Evolutionary conservation across 2,113 vertebrate genomes (phyloP).

Genomic region (Rostratula benghalensis): DNA sequence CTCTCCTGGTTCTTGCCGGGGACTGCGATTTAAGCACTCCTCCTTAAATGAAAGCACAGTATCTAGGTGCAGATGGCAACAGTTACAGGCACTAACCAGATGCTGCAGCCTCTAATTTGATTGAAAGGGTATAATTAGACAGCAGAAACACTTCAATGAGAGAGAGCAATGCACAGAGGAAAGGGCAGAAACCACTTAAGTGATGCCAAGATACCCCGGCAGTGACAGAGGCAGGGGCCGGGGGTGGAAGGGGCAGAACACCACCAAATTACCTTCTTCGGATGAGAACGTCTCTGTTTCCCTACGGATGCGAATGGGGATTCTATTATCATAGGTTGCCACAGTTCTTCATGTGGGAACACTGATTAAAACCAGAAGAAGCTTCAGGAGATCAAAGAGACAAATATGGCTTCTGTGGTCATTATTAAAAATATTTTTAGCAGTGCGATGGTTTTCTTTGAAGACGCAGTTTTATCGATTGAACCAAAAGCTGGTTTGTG

Average conservation of each 20-base stretch:
- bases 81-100: constrained; percentile 91
- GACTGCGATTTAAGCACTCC: constrained; percentile 68
- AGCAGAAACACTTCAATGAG: constrained; percentile 91
- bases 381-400: constrained; percentile 76
- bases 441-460: constrained; percentile 78
- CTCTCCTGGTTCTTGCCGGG: constrained; percentile 48
- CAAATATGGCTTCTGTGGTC: constrained; percentile 82
- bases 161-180: constrained; percentile 78
- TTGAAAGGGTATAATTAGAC: constrained; percentile 96
- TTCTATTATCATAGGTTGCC: constrained; percentile 81
- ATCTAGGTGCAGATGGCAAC: constrained; percentile 93
- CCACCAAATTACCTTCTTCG: constrained; percentile 69
- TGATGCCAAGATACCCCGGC: constrained; percentile 79
- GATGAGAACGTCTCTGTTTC: constrained; percentile 73
- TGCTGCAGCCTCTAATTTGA: constrained; percentile 96
- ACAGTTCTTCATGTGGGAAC: constrained; percentile 81
- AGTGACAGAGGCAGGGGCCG: constrained; percentile 73
- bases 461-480: constrained; percentile 75
- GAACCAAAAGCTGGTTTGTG: constrained; percentile 73
- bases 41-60: constrained; percentile 76
- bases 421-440: constrained; percentile 84
- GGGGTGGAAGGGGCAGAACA: constrained; percentile 66
- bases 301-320: constrained; percentile 71
- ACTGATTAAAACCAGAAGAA: constrained; percentile 81
- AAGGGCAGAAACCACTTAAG: constrained; percentile 84